Conservation (phyloP, 2,113 vertebrate genomes). For the Gracilinanus agilis region DNA sequence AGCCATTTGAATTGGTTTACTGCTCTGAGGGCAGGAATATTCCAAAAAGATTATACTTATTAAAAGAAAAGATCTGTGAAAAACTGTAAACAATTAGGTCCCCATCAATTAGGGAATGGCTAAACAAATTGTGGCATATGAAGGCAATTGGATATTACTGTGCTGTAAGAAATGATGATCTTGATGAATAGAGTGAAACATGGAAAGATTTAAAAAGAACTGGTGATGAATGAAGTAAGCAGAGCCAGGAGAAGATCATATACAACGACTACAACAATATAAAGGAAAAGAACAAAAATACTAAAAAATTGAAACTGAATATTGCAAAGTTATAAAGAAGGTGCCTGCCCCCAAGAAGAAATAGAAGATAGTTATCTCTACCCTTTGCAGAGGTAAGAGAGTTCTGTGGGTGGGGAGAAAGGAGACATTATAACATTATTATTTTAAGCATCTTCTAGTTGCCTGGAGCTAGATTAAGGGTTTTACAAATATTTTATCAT, state of each 20-base stretch:
- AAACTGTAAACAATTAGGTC: not conserved
- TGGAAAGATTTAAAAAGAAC: not conserved
- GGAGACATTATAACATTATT: not conserved
- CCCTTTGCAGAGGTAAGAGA: not conserved
- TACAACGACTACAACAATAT: no score
- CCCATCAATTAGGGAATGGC: not conserved
- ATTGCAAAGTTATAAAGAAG: not conserved
- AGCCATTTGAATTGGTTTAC: not conserved
- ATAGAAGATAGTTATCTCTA: not conserved
- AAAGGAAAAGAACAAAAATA: not conserved
- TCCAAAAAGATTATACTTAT: not conserved
- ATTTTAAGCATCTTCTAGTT: not conserved
- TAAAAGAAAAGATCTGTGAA: not conserved
- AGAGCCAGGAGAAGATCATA: not conserved
- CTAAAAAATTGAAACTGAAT: not conserved
- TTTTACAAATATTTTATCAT: not conserved
- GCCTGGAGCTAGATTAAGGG: not conserved
- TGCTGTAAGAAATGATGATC: not conserved
- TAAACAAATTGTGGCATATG: not conserved
- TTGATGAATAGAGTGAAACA: not conserved
- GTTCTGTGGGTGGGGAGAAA: not conserved
- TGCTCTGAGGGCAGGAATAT: not conserved
- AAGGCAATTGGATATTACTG: not conserved
- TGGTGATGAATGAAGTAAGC: not conserved
- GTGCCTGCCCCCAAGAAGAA: not conserved